Evolutionary conservation across 2,888 invertebrate genomes (phyloP), one percentile per base, ranked within the genome.

Genomic region (Tipula lateralis): DNA sequence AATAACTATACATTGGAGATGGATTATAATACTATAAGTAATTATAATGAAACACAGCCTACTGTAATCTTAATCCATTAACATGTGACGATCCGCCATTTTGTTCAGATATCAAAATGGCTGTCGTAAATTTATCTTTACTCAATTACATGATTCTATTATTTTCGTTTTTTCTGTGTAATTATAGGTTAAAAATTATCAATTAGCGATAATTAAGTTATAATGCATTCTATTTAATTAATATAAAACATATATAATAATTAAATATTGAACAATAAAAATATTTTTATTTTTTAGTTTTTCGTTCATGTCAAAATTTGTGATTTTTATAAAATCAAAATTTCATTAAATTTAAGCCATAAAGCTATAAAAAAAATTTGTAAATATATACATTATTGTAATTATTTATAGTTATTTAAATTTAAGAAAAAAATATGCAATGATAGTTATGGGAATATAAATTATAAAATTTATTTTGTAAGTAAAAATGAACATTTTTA

Each of bases 321-420:
- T 66, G 66, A 66, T 66, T 66, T 66, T 66, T 66, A 66, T 66
- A 66, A 66, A 66, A 66, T 66, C 66, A 66, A 66, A 24, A 66
- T 66, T 66, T 66, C 66, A 66, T 66, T 66, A 24, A 66, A 24
- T 66, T 66, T 24, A 66, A 66, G 24, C 66, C 66, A 66, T 66
- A 66, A 66, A 66, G 0, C 66, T 66, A 66, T 66, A 24, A 66
- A 19, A 39, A 9, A 66, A 13, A 12, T 66, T 24, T 66, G 66
- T 66, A 66, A 66, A 66, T 66, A 66, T 12, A 1, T n/a, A 44
- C n/a, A 44, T 44, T 66, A 9, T 24, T 66, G 66, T 50, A 50
- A 50, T 9, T 66, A 66, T 66, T 66, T 66, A 66, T 66, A 24
- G 24, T 66, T 66, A 66, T 24, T 5, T 66, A 50, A 50, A 16